Percentiles rank a stretch among this genome's conserved stretches.
These are phyloP conservation scores for Mizuhopecten yessoensis DNA, from an alignment of 1,140 invertebrate genomes.

Conservation along the genomic window DNA sequence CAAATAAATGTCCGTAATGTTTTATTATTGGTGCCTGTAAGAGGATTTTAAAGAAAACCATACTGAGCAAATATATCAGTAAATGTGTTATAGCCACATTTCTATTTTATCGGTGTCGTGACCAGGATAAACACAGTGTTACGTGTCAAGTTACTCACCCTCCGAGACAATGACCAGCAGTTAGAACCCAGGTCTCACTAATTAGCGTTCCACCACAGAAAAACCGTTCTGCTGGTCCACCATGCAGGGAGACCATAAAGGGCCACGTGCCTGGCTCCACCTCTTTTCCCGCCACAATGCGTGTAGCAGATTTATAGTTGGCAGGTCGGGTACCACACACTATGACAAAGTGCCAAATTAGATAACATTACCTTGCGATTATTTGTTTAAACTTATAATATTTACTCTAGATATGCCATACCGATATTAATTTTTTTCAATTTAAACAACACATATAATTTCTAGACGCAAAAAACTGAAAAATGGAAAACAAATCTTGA, in stretches of 20 bases:
- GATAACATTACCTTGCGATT: too few species aligned
- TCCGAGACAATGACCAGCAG: slow-evolving; percentile 88
- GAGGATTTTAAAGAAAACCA: too few species aligned
- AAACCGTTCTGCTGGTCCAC: slow-evolving; percentile 73
- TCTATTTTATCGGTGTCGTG: background rate
- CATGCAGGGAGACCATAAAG: slow-evolving; percentile 71
- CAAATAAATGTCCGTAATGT: too few species aligned
- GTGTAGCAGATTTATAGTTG: slow-evolving; percentile 60
- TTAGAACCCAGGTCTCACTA: slow-evolving; percentile 87
- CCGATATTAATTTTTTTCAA: too few species aligned
- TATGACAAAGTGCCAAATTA: slow-evolving; percentile 52
- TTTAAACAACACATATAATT: too few species aligned
- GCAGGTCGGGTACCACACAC: slow-evolving; percentile 73
- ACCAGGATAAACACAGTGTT: slow-evolving; percentile 3
- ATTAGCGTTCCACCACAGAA: slow-evolving; percentile 88
- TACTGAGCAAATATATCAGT: too few species aligned
- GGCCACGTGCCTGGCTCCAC: slow-evolving; percentile 74
- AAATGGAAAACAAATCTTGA: too few species aligned
- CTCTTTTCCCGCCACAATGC: slow-evolving; percentile 70
- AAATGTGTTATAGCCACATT: too few species aligned
- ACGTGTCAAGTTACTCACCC: slow-evolving; percentile 58
- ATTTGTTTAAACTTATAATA: too few species aligned
- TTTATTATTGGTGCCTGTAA: too few species aligned
- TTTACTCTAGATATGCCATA: too few species aligned
- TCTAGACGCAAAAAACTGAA: too few species aligned